phyloP scores from a whole-genome alignment of 2,113 vertebrate species.

The Myrmophylax atrothorax region DNA sequence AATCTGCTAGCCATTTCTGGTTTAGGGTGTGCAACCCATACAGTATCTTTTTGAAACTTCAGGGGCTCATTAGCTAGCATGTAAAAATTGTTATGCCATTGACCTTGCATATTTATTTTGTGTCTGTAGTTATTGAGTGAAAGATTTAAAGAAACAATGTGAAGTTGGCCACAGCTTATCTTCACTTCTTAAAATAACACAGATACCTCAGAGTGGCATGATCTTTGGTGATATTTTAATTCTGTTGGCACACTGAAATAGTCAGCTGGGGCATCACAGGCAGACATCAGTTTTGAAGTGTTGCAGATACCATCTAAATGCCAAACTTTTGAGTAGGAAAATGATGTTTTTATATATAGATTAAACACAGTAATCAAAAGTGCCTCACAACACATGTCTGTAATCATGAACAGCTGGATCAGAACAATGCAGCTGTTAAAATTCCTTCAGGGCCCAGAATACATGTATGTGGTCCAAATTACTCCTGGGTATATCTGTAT shows the following conservation, averaged over 20 bases:
- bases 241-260: constrained; percentile 39
- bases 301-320: constrained; percentile 23
- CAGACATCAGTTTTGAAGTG: constrained; percentile 29
- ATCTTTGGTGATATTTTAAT: constrained; percentile 64
- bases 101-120: constrained; percentile 66
- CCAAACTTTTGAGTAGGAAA: constrained; percentile 33
- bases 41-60: neutral
- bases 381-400: neutral
- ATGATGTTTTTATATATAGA: constrained; percentile 28
- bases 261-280: constrained; percentile 18
- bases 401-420: constrained; percentile 40
- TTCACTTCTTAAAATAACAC: constrained; percentile 75
- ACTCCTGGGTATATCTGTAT: neutral
- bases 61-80: neutral
- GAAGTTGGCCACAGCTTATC: constrained; percentile 67
- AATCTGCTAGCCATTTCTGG: neutral
- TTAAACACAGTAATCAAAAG: constrained; percentile 20
- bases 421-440: constrained; percentile 6
- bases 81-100: neutral
- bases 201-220: constrained; percentile 52
- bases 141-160: constrained; percentile 66
- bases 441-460: neutral
- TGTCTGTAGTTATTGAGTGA: constrained; percentile 11
- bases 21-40: neutral
- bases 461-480: neutral